A percentile compares a stretch with the other conserved stretches of the same genome.
Evolutionary conservation across 2,797 vertebrate genomes (phyloP).

Genomic region (Chanos chanos): DNA sequence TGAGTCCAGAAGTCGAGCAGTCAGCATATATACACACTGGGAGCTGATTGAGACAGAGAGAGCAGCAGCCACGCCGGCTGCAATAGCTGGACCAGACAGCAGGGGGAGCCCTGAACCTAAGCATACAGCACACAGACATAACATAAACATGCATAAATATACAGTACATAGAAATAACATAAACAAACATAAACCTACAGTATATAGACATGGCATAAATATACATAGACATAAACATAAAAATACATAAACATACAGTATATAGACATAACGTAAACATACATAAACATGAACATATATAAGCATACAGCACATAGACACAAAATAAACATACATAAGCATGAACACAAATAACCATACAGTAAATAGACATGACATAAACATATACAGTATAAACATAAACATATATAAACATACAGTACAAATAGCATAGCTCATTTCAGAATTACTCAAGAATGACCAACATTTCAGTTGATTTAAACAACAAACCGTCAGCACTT

Average conservation of each 20-base stretch:
- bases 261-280: no score
- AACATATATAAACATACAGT: not conserved
- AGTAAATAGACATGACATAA: not conserved
- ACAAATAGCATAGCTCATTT: no score
- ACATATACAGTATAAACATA: not conserved
- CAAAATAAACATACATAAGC: not conserved
- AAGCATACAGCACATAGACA: not conserved
- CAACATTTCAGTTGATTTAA: no score
- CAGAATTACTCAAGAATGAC: no score
- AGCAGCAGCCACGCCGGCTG: conserved; percentile 72
- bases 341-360: conserved; percentile 53
- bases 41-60: conserved; percentile 72
- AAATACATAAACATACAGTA: not conserved
- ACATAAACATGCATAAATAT: not conserved
- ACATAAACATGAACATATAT: not conserved
- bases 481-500: no score
- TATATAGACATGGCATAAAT: not conserved
- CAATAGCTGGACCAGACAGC: conserved; percentile 62
- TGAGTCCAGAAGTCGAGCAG: conserved; percentile 59
- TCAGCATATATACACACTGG: conserved; percentile 71
- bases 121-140: not conserved
- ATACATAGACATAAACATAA: not conserved
- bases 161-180: not conserved
- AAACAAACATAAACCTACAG: not conserved
- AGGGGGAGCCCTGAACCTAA: conserved; percentile 72